Base-by-base conservation (phyloP, 2,113 vertebrate genomes). In the Pipra filicauda region DNA sequence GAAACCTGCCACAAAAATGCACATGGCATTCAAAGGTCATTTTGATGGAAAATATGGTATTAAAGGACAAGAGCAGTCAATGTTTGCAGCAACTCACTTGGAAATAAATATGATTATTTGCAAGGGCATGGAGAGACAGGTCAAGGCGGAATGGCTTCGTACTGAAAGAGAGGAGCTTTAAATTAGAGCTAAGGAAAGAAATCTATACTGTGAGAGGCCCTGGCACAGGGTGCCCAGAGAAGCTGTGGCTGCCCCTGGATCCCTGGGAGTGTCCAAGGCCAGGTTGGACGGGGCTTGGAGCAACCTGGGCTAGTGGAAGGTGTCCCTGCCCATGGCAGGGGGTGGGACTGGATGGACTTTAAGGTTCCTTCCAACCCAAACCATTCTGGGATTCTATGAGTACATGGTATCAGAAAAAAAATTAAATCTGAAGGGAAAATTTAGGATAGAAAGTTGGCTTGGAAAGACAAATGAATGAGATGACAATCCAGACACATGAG, bases 11-110 rank as follows among this genome's bases (percentile, higher is more conserved):
- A 31, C 81, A 65, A 41, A 84, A 89, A 46, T 6, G 16, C 44
- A 37, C 1, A 2, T 0, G 2, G 33, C 66, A 72, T 49, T 78
- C 33, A 24, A 64, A n/a, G 35, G 14, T 11, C 6, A 17, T 61
- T 72, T 61, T 37, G 6, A 30, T 64, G 46, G 57, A 15, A 88
- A 82, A 67, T 6, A 39, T 39, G 27, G 9, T 39, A 46, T 44
- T 54, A 41, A 88, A 81, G 70, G 23, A 33, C 73, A 66, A 33
- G 1, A 48, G 15, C 46, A 87, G 30, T 10, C 58, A 58, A 5
- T 21, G 5, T 46, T 85, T 74, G 41, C 37, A 71, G 33, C 48
- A 62, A 6, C 18, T 64, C 24, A 21, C 35, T 83, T 28, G 20
- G 37, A 72, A 76, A 78, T 11, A 81, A 88, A 67, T 17, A 78